A percentile compares a stretch with the other conserved stretches of the same genome.
These are phyloP conservation scores for Drosophila neocordata DNA, from an alignment of 1,140 invertebrate species.

Conservation along the genomic window DNA sequence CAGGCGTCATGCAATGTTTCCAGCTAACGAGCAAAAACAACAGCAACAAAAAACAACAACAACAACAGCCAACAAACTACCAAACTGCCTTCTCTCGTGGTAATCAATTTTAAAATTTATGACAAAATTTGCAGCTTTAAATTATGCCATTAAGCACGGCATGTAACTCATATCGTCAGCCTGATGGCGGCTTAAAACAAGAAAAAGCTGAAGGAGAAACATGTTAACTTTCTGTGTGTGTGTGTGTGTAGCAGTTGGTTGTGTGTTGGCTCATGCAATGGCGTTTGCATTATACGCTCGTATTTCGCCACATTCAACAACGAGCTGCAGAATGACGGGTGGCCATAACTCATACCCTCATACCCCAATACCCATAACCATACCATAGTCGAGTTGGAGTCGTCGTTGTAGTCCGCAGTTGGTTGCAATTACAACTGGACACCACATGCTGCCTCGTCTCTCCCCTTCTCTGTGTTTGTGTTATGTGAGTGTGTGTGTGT, in stretches of 20 bases:
- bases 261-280: slow-evolving; percentile 68
- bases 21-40: slow-evolving; percentile 76
- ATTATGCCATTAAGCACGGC: slow-evolving; percentile 83
- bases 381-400: slow-evolving; percentile 44
- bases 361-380: slow-evolving; percentile 18
- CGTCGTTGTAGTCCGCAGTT: slow-evolving; percentile 53
- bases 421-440: slow-evolving; percentile 80
- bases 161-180: slow-evolving; percentile 82
- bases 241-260: slow-evolving; percentile 19
- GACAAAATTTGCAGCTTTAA: slow-evolving; percentile 83
- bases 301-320: slow-evolving; percentile 81
- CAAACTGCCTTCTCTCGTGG: slow-evolving; percentile 67
- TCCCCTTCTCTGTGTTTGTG: slow-evolving; percentile 30
- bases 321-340: slow-evolving; percentile 76
- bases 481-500: slow-evolving; percentile 26
- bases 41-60: slow-evolving; percentile 44
- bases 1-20: slow-evolving; percentile 74
- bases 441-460: slow-evolving; percentile 74
- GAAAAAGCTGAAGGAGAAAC: slow-evolving; percentile 77
- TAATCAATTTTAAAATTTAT: slow-evolving; percentile 83
- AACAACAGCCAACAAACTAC: slow-evolving; percentile 41
- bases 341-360: slow-evolving; percentile 72
- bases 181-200: slow-evolving; percentile 76
- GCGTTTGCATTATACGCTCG: slow-evolving; percentile 81
- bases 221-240: slow-evolving; percentile 76